Base-by-base conservation (phyloP, 2,888 invertebrate species). In the Danaus chrysippus region DNA sequence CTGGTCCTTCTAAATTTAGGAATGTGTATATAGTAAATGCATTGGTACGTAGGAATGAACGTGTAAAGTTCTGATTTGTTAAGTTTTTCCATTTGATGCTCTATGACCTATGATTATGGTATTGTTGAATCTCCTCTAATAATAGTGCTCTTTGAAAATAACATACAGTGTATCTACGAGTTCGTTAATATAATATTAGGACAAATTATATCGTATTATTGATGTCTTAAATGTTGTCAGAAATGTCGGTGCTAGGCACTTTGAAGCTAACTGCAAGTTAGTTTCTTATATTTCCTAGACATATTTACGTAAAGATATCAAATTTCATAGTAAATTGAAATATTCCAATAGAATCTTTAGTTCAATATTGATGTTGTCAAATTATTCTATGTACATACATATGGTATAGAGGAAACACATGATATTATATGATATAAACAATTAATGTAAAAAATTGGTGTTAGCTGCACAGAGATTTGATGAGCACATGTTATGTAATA, bases 211-310 rank as follows among this genome's bases (percentile, higher is more conserved):
- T 6, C 23, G 23, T 34, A 34, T 34, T 34, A 34, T 34, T 34
- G 19, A 12, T 42, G 34, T 44, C 10, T 34, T 49, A 17, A 49
- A 53, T 52, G 54, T 41, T 34, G 10, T 23, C 13, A 11, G 41
- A 13, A 53, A 43, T 44, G 34, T 53, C 52, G 42, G 60, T 67
- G 66, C 60, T 41, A 58, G 54, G 62, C 66, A 62, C 62, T 15
- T 56, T 49, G 59, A 42, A 60, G 58, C 55, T 66, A 64, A 54
- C 56, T 43, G 52, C 53, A 64, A 64, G 58, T 62, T 62, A 60
- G 62, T 64, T 54, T 19, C 49, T 53, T 43, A 13, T 1, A 17
- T 17, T 49, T 49, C 17, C 17, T 17, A 49, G 15, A 49, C 17
- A 17, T 49, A 17, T 49, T 15, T 49, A 49, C 17, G 17, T 10